Evolutionary conservation across 2,888 invertebrate genomes (phyloP).

Genomic region (Steinernema hermaphroditum): DNA sequence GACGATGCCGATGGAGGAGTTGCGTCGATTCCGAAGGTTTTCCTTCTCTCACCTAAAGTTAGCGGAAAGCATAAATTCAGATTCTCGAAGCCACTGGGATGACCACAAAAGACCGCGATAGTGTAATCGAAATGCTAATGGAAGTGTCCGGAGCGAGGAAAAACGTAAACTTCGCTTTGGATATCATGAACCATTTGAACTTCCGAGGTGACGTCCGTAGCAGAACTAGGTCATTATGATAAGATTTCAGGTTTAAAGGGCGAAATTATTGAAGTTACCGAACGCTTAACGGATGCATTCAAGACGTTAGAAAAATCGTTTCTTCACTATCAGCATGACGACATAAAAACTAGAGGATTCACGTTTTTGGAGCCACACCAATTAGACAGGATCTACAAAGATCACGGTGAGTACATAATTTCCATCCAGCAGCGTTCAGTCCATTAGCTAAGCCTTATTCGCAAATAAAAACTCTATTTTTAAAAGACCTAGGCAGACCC

Average conservation of each 20-base stretch:
- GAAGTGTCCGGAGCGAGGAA: slow-evolving; percentile 60
- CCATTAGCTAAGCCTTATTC: no score
- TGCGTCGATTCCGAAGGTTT: slow-evolving; percentile 53
- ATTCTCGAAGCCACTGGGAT: slow-evolving; percentile 57
- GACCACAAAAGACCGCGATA: slow-evolving; percentile 50
- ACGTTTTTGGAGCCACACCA: slow-evolving; percentile 56
- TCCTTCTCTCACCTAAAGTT: no score
- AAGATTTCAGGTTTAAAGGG: slow-evolving; percentile 48
- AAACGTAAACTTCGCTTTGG: slow-evolving; percentile 56
- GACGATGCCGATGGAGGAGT: slow-evolving; percentile 42
- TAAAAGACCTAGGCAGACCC: no score
- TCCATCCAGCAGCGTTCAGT: no score
- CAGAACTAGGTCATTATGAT: neutral
- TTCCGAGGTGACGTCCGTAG: slow-evolving; percentile 37
- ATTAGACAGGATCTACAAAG: slow-evolving; percentile 51
- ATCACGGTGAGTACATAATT: slow-evolving; percentile 49
- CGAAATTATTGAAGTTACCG: slow-evolving; percentile 51
- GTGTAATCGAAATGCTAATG: slow-evolving; percentile 60
- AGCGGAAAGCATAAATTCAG: slow-evolving; percentile 33
- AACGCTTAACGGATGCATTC: slow-evolving; percentile 45
- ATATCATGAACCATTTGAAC: slow-evolving; percentile 44
- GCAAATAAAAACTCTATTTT: no score
- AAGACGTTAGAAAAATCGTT: slow-evolving; percentile 54
- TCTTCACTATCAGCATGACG: slow-evolving; percentile 44
- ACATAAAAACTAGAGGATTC: slow-evolving; percentile 55